Conservation (phyloP, 2,797 vertebrate species). For the Aeoliscus strigatus region DNA sequence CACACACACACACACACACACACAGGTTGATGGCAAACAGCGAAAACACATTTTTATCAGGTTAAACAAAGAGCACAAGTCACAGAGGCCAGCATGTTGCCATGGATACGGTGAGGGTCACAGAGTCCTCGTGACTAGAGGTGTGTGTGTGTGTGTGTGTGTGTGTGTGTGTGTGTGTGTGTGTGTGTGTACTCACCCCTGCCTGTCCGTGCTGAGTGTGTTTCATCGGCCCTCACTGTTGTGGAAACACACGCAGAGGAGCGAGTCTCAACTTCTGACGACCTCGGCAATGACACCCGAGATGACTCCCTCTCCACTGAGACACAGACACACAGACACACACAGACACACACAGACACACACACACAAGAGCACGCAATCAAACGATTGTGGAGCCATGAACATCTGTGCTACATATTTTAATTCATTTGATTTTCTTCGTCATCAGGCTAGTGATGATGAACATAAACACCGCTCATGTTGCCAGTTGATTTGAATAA, state of each 20-base stretch:
- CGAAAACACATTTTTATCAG: too few relatives aligned
- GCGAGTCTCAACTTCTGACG: constrained; percentile 51
- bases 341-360: not conserved
- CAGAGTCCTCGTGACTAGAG: constrained; percentile 41
- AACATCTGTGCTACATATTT: too few relatives aligned
- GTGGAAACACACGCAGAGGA: constrained; percentile 23
- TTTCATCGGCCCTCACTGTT: constrained; percentile 18
- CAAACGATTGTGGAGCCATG: too few relatives aligned
- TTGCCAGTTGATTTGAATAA: too few relatives aligned
- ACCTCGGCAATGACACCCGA: constrained; percentile 61
- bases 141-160: constrained; percentile 39
- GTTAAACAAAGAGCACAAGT: too few relatives aligned
- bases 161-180: constrained; percentile 26
- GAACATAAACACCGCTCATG: too few relatives aligned
- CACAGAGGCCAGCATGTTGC: too few relatives aligned
- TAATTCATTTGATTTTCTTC: too few relatives aligned
- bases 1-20: too few relatives aligned
- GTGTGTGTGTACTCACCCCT: constrained; percentile 41
- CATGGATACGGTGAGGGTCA: not conserved
- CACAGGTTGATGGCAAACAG: too few relatives aligned
- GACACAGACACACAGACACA: constrained; percentile 15
- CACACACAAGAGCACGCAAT: too few relatives aligned
- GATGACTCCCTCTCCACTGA: constrained; percentile 70
- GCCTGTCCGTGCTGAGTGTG: constrained; percentile 20
- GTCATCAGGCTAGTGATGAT: too few relatives aligned